phyloP scores from a whole-genome alignment of 2,888 invertebrate genomes.

The Anodontia alba region DNA sequence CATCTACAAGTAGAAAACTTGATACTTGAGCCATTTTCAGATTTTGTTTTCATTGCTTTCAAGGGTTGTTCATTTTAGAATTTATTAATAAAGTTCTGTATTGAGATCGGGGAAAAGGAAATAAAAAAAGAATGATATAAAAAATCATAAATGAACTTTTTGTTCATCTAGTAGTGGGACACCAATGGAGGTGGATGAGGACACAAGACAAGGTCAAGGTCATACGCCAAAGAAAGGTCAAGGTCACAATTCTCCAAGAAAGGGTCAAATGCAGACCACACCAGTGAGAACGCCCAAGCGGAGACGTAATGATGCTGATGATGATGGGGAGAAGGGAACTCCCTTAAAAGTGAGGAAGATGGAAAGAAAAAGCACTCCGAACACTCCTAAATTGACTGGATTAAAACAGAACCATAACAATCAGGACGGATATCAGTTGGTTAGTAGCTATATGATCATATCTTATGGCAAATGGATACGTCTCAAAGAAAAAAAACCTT shows the following conservation, averaged over 20 bases:
- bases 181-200: conserved; percentile 7
- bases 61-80: no score
- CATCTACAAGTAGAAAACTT: no score
- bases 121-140: no score
- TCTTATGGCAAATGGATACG: neutral
- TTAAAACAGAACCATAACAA: neutral
- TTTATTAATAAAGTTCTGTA: no score
- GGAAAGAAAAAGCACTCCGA: neutral
- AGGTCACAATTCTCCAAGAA: neutral
- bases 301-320: neutral
- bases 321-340: neutral
- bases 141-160: no score
- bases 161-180: conserved; percentile 7
- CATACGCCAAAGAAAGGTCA: neutral
- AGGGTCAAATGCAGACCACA: neutral
- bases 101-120: no score
- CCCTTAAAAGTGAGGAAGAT: neutral
- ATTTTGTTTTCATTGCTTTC: no score
- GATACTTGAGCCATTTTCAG: no score
- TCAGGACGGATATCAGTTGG: neutral
- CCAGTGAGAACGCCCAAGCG: neutral
- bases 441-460: neutral
- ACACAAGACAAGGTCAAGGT: neutral
- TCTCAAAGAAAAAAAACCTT: no score
- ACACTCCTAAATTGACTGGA: neutral